Percentiles rank a stretch among this genome's conserved stretches.
phyloP scores from a whole-genome alignment of 1,140 invertebrate species.

The Drosophila nannoptera region DNA sequence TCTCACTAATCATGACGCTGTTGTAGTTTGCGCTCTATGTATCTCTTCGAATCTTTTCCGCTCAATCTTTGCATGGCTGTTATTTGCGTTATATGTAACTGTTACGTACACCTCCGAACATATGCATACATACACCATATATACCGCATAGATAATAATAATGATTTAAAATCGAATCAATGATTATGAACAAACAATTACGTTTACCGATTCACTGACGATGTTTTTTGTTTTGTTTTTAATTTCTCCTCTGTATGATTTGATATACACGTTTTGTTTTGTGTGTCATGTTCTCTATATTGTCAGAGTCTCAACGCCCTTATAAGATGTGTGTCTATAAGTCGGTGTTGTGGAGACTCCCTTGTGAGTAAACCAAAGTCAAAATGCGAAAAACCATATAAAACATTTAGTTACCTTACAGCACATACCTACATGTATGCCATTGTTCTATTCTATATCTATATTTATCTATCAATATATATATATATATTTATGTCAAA shows the following conservation, averaged over 20 bases:
- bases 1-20: slow-evolving; percentile 25
- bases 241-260: slow-evolving; percentile 52
- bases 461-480: slow-evolving; percentile 8
- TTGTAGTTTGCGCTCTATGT: slow-evolving; percentile 14
- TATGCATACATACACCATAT: slow-evolving; percentile 10
- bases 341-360: slow-evolving; percentile 76
- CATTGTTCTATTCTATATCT: slow-evolving; percentile 15
- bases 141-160: slow-evolving; percentile 17
- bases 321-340: slow-evolving; percentile 74
- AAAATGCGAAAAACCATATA: slow-evolving; percentile 53
- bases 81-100: slow-evolving; percentile 31
- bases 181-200: slow-evolving; percentile 12
- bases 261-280: slow-evolving; percentile 71
- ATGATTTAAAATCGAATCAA: slow-evolving; percentile 1
- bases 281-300: slow-evolving; percentile 75
- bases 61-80: slow-evolving; percentile 35
- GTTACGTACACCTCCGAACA: slow-evolving; percentile 10
- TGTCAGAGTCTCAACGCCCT: slow-evolving; percentile 76
- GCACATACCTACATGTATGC: slow-evolving; percentile 30
- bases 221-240: slow-evolving; percentile 55
- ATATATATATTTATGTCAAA: slow-evolving; percentile 7
- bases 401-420: slow-evolving; percentile 44
- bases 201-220: slow-evolving; percentile 46
- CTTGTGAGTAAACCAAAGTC: slow-evolving; percentile 73
- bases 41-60: neutral